These are phyloP conservation scores for Chelmon rostratus DNA, from an alignment of 2,797 vertebrate genomes.

Conservation along the genomic window DNA sequence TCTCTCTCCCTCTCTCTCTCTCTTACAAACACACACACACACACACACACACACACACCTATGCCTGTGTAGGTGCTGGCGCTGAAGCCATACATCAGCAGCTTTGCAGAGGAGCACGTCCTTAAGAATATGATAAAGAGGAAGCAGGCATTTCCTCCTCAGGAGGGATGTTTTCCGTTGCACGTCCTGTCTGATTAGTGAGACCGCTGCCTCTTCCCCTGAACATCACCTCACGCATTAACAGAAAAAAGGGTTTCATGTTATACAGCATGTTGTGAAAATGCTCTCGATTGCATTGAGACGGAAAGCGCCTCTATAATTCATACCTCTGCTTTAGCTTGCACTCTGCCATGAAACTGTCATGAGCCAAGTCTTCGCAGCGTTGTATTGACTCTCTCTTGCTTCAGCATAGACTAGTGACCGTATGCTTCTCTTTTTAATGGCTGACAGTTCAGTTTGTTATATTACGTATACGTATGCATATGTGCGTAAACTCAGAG, in stretches of 20 bases:
- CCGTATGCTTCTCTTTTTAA: not conserved
- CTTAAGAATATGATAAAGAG: conserved; percentile 84
- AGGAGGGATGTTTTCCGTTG: conserved; percentile 81
- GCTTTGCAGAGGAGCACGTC: conserved; percentile 70
- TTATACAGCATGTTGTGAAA: conserved; percentile 56
- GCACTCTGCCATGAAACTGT: conserved; percentile 47
- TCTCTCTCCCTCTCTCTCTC: not conserved
- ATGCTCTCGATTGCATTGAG: conserved; percentile 35
- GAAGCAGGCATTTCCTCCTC: conserved; percentile 87
- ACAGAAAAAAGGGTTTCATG: conserved; percentile 48
- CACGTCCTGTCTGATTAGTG: conserved; percentile 82
- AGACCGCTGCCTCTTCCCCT: conserved; percentile 70
- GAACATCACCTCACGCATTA: conserved; percentile 47
- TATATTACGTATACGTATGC: not conserved
- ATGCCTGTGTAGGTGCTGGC: conserved; percentile 45
- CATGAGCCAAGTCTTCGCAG: conserved; percentile 24
- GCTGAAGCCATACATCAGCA: conserved; percentile 65
- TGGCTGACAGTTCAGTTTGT: not conserved
- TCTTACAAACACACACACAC: conserved; percentile 5
- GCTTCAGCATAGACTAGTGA: not conserved
- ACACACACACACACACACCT: conserved; percentile 36
- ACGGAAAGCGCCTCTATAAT: conserved; percentile 54
- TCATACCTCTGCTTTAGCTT: conserved; percentile 39
- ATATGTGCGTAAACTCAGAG: not conserved
- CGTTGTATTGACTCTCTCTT: not conserved